Percentiles rank a stretch among this genome's conserved stretches.
These are phyloP conservation scores for Galleria mellonella DNA, from an alignment of 1,140 invertebrate species.

Conservation along the genomic window DNA sequence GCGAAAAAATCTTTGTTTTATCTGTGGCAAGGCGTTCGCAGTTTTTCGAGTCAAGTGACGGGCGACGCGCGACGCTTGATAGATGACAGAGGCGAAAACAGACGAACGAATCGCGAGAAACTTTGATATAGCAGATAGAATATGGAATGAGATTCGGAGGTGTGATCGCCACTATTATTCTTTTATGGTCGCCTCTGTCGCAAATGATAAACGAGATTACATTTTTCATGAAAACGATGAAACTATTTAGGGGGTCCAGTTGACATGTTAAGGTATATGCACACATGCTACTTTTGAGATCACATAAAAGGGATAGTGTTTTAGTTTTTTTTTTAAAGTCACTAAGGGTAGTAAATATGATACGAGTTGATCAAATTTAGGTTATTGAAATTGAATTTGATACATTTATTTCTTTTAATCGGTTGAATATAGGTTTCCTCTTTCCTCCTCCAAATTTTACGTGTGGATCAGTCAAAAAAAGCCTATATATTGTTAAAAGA, in stretches of 20 bases:
- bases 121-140: constrained; percentile 45
- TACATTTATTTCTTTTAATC: no score
- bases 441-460: no score
- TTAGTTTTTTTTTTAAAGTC: background rate
- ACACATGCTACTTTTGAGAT: no score
- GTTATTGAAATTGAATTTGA: background rate
- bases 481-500: no score
- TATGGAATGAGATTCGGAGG: constrained; percentile 32
- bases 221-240: background rate
- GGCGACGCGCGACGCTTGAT: constrained; percentile 16
- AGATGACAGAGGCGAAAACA: constrained; percentile 26
- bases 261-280: no score
- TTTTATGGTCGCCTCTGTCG: background rate
- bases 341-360: background rate
- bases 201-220: background rate
- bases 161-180: background rate
- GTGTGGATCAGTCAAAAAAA: no score
- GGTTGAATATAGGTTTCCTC: no score
- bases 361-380: background rate
- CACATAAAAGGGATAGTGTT: background rate
- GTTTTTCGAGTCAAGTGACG: constrained; percentile 16
- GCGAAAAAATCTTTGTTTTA: background rate
- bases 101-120: constrained; percentile 45
- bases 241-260: background rate
- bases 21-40: constrained; percentile 7